These are phyloP conservation scores for Microtus obscurus DNA, from an alignment of 2,797 vertebrate genomes.

Conservation along the genomic window DNA sequence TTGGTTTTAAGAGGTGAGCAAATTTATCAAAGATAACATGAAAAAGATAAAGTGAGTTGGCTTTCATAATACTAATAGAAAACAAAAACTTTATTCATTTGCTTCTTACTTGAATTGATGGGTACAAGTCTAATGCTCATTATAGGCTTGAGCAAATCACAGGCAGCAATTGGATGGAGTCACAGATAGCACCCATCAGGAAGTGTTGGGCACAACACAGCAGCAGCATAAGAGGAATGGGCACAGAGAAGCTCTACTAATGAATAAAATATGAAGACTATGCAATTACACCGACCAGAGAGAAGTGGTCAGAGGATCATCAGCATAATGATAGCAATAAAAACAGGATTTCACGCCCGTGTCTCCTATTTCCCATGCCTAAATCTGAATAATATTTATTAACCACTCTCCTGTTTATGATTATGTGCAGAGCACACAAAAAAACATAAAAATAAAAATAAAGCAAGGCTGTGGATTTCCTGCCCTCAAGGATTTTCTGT, in stretches of 20 bases:
- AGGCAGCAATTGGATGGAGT: slow-evolving; percentile 14
- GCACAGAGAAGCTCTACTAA: slow-evolving; percentile 30
- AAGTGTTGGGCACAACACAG: background rate
- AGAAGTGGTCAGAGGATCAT: slow-evolving; percentile 65
- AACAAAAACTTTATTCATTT: slow-evolving; percentile 41
- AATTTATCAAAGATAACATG: background rate
- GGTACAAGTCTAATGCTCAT: background rate
- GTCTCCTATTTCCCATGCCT: slow-evolving; percentile 47
- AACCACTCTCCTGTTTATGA: slow-evolving; percentile 55
- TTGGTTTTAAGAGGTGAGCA: background rate
- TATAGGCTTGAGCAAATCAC: background rate
- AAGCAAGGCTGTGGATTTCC: slow-evolving; percentile 12
- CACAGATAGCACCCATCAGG: slow-evolving; percentile 34
- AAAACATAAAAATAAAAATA: slow-evolving; percentile 17
- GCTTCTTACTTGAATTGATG: slow-evolving; percentile 38
- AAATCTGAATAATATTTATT: slow-evolving; percentile 72
- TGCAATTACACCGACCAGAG: slow-evolving; percentile 62
- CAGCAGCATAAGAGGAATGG: background rate
- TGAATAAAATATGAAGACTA: slow-evolving; percentile 77
- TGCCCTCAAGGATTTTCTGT: slow-evolving; percentile 46
- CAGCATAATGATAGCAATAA: slow-evolving; percentile 67
- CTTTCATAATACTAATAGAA: slow-evolving; percentile 39
- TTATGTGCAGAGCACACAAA: slow-evolving; percentile 1
- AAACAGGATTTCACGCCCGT: slow-evolving; percentile 60
- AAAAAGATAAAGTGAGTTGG: slow-evolving; percentile 47